Evolutionary conservation across 2,888 invertebrate genomes (phyloP).

Genomic region (Lasioglossum pauxillum): DNA sequence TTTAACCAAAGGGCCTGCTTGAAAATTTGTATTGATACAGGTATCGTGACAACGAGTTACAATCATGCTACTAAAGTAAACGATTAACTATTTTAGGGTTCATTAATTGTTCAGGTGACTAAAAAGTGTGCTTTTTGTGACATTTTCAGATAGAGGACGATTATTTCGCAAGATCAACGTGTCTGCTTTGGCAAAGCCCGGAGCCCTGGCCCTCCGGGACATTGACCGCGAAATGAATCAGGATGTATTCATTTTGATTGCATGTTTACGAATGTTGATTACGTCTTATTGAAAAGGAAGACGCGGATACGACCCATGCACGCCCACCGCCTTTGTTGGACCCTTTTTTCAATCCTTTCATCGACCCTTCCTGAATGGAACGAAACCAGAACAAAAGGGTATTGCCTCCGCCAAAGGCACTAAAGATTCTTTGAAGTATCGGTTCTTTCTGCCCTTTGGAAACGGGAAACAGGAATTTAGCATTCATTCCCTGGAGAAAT

Average conservation of each 20-base stretch:
- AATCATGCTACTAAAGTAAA: too few species aligned
- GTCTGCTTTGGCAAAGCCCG: neutral
- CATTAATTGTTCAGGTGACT: neutral
- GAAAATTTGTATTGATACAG: too few species aligned
- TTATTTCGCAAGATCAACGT: neutral
- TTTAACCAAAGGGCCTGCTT: too few species aligned
- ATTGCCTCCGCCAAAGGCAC: constrained; percentile 66
- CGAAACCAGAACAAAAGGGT: constrained; percentile 69
- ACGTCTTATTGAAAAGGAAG: constrained; percentile 61
- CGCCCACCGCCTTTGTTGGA: constrained; percentile 70
- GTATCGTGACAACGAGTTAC: too few species aligned
- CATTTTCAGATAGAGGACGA: too few species aligned
- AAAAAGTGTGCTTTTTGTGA: neutral
- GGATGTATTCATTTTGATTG: constrained; percentile 65
- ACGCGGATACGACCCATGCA: constrained; percentile 68
- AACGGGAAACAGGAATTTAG: constrained; percentile 64
- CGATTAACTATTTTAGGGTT: neutral
- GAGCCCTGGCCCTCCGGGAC: constrained; percentile 28
- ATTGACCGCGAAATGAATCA: constrained; percentile 60
- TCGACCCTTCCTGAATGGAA: constrained; percentile 66
- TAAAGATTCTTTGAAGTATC: constrained; percentile 71
- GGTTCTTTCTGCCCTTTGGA: constrained; percentile 55
- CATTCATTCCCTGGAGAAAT: constrained; percentile 67
- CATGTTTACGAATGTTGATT: constrained; percentile 73
- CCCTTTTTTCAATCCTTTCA: constrained; percentile 72